Evolutionary conservation across 2,797 vertebrate genomes (phyloP).

Genomic region (Borostomias antarcticus): DNA sequence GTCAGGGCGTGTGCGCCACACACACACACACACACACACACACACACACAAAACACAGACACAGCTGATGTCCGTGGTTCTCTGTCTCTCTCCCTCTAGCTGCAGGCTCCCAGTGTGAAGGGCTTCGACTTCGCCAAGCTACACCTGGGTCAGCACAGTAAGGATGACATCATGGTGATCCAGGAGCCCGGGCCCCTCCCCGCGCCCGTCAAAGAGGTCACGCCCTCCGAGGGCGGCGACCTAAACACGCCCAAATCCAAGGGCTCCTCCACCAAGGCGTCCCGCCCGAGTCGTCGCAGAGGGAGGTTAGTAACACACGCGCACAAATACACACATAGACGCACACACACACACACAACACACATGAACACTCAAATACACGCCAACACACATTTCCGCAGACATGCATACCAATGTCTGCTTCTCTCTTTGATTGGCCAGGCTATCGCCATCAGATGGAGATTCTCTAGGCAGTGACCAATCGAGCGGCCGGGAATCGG

Average conservation of each 20-base stretch:
- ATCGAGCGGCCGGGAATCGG: conserved; percentile 88
- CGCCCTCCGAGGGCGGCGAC: conserved; percentile 90
- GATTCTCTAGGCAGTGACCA: conserved; percentile 92
- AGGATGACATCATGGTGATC: conserved; percentile 93
- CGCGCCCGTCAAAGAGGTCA: conserved; percentile 85
- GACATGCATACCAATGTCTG: neutral
- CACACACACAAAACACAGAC: conserved; percentile 3
- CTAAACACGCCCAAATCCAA: conserved; percentile 91
- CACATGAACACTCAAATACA: neutral
- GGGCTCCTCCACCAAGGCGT: conserved; percentile 84
- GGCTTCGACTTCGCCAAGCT: conserved; percentile 98
- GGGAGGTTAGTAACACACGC: conserved; percentile 79
- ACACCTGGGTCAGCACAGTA: conserved; percentile 95
- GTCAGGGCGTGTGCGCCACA: conserved; percentile 64
- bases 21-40: neutral
- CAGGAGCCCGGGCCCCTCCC: conserved; percentile 88
- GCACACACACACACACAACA: neutral
- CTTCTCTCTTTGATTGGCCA: conserved; percentile 51
- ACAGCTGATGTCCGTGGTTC: conserved; percentile 4
- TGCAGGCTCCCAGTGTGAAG: conserved; percentile 95
- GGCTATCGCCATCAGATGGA: conserved; percentile 90
- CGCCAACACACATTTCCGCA: neutral
- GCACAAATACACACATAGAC: neutral
- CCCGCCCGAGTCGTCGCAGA: conserved; percentile 81
- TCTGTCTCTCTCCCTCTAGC: conserved; percentile 66